phyloP scores from a whole-genome alignment of 2,888 invertebrate genomes.

The Epiblema foenella region DNA sequence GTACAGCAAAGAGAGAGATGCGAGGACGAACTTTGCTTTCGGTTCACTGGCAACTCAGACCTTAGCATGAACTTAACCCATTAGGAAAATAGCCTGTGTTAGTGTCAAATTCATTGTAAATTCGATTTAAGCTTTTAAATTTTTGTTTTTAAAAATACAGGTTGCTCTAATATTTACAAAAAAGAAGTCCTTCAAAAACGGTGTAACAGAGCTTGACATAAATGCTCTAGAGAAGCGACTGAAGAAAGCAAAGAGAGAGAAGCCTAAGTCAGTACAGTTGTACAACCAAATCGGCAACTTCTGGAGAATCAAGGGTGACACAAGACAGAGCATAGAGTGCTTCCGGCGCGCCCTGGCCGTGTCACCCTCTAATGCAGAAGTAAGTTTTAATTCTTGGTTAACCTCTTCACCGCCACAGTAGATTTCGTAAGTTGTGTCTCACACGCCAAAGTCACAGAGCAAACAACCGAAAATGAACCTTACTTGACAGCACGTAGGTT shows the following conservation, averaged over 20 bases:
- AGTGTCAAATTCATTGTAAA: no score
- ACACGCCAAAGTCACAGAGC: no score
- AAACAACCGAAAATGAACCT: no score
- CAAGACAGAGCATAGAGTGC: slow-evolving; percentile 94
- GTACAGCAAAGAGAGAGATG: no score
- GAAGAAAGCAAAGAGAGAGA: slow-evolving; percentile 92
- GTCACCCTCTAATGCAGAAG: slow-evolving; percentile 94
- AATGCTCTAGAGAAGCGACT: slow-evolving; percentile 89
- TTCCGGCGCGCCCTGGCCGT: slow-evolving; percentile 93
- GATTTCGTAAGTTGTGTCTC: no score
- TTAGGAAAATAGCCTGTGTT: no score
- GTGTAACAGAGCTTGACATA: slow-evolving; percentile 89
- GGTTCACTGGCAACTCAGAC: no score
- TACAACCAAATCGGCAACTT: slow-evolving; percentile 97
- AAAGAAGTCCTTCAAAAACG: slow-evolving; percentile 85
- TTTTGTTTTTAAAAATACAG: slow-evolving; percentile 58
- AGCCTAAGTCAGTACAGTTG: slow-evolving; percentile 92
- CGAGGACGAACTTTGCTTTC: no score
- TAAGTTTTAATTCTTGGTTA: slow-evolving; percentile 54
- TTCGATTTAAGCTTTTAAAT: neutral
- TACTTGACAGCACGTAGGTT: no score
- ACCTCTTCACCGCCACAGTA: no score
- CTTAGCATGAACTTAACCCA: no score
- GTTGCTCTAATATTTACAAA: slow-evolving; percentile 91
- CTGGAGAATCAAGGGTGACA: slow-evolving; percentile 95